Evolutionary conservation across 2,888 invertebrate genomes (phyloP).

Genomic region (Branchellion lobata): DNA sequence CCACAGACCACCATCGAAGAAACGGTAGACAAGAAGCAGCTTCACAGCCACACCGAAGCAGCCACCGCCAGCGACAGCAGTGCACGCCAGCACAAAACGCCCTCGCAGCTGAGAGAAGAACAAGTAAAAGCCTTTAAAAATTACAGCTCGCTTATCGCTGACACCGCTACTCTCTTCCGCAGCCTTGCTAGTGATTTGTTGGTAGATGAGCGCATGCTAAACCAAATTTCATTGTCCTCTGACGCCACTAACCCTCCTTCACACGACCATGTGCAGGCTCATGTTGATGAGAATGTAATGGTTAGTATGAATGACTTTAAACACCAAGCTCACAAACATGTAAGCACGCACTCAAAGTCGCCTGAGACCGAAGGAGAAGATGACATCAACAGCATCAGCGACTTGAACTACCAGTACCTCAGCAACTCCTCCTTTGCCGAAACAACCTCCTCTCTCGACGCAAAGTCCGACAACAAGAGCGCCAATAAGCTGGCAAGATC

Average conservation of each 20-base stretch:
- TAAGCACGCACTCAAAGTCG: no score
- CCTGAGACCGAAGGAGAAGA: background rate
- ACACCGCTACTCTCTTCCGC: background rate
- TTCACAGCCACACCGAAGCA: constrained; percentile 26
- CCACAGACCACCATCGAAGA: constrained; percentile 17
- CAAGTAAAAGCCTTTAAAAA: constrained; percentile 1
- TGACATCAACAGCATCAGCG: constrained; percentile 2
- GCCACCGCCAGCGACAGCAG: background rate
- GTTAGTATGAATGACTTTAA: no score
- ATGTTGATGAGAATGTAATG: background rate
- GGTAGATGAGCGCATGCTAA: background rate
- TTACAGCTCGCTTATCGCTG: background rate
- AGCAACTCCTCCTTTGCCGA: background rate
- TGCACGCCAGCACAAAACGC: background rate
- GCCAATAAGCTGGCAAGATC: background rate
- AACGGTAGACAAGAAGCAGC: background rate
- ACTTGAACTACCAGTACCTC: background rate
- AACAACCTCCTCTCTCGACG: background rate
- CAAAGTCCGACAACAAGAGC: background rate
- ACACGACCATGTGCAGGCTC: background rate
- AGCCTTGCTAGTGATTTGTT: background rate
- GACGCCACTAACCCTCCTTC: background rate
- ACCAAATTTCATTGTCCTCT: background rate
- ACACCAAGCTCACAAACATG: background rate
- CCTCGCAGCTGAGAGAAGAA: constrained; percentile 3